Conservation (phyloP, 2,113 vertebrate species). For the Perca flavescens region DNA sequence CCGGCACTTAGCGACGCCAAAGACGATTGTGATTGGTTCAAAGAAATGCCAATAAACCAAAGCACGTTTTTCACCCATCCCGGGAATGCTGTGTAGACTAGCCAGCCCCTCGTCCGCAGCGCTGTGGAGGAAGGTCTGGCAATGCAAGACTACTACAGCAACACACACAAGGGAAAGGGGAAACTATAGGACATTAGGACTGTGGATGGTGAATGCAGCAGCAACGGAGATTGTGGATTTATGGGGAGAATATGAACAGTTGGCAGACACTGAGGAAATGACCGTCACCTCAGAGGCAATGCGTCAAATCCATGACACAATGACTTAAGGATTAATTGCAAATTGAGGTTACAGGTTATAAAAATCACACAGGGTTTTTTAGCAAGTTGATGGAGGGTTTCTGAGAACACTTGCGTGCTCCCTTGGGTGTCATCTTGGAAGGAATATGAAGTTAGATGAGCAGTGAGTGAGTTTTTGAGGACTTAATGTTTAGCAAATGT, state of each 20-base stretch:
- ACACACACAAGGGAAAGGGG: not conserved
- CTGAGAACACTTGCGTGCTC: slow-evolving; percentile 1
- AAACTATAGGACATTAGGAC: not conserved
- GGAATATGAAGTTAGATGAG: slow-evolving; percentile 18
- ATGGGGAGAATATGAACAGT: slow-evolving; percentile 33
- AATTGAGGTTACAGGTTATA: slow-evolving; percentile 40
- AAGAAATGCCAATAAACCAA: too few species aligned
- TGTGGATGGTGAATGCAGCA: not conserved
- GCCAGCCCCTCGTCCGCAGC: too few species aligned
- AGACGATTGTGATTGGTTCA: too few species aligned
- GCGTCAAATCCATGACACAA: slow-evolving; percentile 36
- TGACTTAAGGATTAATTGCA: slow-evolving; percentile 38
- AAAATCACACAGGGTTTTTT: slow-evolving; percentile 1
- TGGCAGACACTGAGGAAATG: slow-evolving; percentile 28
- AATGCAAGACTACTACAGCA: not conserved
- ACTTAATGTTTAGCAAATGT: slow-evolving; percentile 10
- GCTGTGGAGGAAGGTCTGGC: too few species aligned
- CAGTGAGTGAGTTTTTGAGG: slow-evolving; percentile 6
- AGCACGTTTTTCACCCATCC: too few species aligned
- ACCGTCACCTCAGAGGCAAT: slow-evolving; percentile 26
- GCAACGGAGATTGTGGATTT: slow-evolving; percentile 16
- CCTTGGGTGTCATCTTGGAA: slow-evolving; percentile 8
- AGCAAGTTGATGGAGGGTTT: slow-evolving; percentile 26
- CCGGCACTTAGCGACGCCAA: too few species aligned
- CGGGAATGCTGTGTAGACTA: too few species aligned